A percentile compares a stretch with the other conserved stretches of the same genome.
Conservation (phyloP, 2,797 vertebrate species). For the Cuniculus paca region DNA sequence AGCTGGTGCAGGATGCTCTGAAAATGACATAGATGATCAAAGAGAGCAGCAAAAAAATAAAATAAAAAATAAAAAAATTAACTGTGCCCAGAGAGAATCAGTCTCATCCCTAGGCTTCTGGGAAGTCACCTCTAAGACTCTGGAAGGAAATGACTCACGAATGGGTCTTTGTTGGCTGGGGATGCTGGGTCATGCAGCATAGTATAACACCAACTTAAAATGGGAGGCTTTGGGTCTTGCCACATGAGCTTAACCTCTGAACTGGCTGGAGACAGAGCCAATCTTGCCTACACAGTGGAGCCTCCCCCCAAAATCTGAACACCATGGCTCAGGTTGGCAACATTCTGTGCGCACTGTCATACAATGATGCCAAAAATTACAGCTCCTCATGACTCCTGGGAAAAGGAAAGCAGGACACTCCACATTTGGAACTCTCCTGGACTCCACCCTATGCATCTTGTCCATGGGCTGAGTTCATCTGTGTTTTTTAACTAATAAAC, state of each 20-base stretch:
- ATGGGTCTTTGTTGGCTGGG: background rate
- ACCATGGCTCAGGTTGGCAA: background rate
- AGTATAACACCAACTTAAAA: background rate
- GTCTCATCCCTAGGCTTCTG: background rate
- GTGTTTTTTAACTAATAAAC: background rate
- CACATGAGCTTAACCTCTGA: background rate
- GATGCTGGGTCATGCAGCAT: background rate
- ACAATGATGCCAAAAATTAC: background rate
- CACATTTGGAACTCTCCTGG: background rate
- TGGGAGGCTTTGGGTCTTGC: background rate
- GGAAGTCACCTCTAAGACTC: background rate
- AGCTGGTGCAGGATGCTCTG: background rate
- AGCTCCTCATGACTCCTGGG: background rate
- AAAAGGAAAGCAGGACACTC: background rate
- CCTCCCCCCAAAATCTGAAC: too few relatives aligned
- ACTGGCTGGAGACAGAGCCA: background rate
- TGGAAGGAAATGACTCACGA: background rate
- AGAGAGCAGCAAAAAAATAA: background rate
- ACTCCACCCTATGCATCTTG: background rate
- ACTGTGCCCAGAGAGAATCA: background rate
- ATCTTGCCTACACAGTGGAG: background rate
- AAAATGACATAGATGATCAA: background rate
- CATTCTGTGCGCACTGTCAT: accelerated
- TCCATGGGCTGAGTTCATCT: background rate
- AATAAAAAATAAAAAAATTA: background rate